A percentile compares a stretch with the other conserved stretches of the same genome.
phyloP scores from a whole-genome alignment of 1,140 invertebrate genomes.

The Meloidogyne exigua region DNA sequence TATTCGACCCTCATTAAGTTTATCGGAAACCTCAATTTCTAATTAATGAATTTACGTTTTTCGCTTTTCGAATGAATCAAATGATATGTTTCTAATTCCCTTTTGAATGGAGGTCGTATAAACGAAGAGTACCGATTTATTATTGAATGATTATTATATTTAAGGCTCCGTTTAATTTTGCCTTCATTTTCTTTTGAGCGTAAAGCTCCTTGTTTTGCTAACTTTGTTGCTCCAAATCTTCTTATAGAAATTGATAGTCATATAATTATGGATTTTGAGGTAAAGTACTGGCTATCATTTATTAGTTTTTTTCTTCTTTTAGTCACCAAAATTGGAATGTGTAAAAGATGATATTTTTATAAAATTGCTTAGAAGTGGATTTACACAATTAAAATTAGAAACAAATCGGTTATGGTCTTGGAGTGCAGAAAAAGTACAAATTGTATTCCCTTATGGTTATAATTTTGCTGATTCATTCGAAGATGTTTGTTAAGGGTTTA shows the following conservation, averaged over 20 bases:
- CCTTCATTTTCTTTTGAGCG: conserved; percentile 46
- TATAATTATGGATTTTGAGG: conserved; percentile 47
- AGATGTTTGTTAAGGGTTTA: conserved; percentile 68
- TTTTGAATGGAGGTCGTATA: no score
- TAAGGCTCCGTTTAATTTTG: conserved; percentile 51
- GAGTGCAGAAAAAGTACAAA: conserved; percentile 73
- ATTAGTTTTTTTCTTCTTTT: conserved; percentile 1
- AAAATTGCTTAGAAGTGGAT: conserved; percentile 39
- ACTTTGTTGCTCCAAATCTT: conserved; percentile 39
- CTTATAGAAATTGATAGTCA: conserved; percentile 51
- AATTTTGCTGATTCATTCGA: conserved; percentile 88
- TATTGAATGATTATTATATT: neutral
- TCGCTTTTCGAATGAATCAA: no score
- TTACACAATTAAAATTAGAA: conserved; percentile 36
- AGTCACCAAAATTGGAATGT: conserved; percentile 36
- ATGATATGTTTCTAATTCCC: no score
- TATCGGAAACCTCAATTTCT: no score
- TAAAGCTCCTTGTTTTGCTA: conserved; percentile 21
- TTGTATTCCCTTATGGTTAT: conserved; percentile 86
- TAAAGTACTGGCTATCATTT: conserved; percentile 16
- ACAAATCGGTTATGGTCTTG: conserved; percentile 66
- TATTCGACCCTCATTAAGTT: no score
- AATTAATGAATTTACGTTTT: no score
- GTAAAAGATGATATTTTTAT: conserved; percentile 37
- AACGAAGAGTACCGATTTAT: conserved; percentile 3